A percentile compares a stretch with the other conserved stretches of the same genome.
Conservation (phyloP, 2,797 vertebrate species). For the Acanthurus tractus region DNA sequence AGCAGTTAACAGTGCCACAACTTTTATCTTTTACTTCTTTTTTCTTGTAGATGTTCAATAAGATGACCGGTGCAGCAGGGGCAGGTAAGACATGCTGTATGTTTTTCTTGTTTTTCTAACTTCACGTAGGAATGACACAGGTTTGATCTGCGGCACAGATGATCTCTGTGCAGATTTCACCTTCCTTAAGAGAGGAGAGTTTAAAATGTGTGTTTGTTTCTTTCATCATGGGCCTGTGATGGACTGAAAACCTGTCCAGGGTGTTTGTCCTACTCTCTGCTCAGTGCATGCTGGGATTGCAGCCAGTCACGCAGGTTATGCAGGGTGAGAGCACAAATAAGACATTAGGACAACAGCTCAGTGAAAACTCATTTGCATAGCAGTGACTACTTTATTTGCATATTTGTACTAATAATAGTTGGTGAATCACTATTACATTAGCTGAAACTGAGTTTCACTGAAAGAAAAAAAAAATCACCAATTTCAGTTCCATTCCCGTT, state of each 20-base stretch:
- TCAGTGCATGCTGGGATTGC: conserved; percentile 36
- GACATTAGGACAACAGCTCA: background rate
- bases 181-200: background rate
- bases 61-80: conserved; percentile 71
- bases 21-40: conserved; percentile 44
- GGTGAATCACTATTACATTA: too few relatives aligned
- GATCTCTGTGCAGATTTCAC: conserved; percentile 2
- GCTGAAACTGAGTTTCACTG: too few relatives aligned
- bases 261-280: background rate
- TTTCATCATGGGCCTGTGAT: conserved; percentile 5
- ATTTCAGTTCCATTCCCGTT: background rate
- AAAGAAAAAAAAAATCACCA: too few relatives aligned
- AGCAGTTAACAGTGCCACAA: background rate
- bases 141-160: background rate
- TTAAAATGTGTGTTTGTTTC: background rate
- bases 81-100: conserved; percentile 79
- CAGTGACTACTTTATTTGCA: background rate
- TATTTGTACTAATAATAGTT: too few relatives aligned
- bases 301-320: background rate
- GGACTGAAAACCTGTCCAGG: background rate
- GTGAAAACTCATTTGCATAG: background rate
- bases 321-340: background rate
- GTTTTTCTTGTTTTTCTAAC: background rate
- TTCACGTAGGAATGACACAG: background rate
- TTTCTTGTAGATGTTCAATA: conserved; percentile 79